Evolutionary conservation across 2,888 invertebrate genomes (phyloP), one percentile per base, ranked within the genome.

Genomic region (Xanthia icteritia): DNA sequence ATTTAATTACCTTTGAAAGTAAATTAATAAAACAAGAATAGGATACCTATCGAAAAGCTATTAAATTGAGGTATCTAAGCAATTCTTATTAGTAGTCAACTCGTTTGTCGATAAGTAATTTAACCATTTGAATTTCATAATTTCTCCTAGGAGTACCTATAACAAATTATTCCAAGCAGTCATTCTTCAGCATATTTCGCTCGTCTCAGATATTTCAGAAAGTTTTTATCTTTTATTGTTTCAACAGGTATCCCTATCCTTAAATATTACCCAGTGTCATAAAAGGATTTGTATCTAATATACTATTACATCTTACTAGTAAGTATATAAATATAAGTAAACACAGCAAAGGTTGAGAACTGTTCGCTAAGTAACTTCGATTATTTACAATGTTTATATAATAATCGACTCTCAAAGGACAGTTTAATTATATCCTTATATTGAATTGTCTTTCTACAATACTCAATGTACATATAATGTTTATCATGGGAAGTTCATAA

Each of bases 1-100:
- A 66, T 78, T 81, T 77, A 1, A 73, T 56, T 77, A 76, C 66
- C 42, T 60, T 67, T 36, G 9, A 42, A 70, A 51, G 64, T 78
- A 51, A 70, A 78, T 65, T 58, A 78, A 71, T 78, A n/a, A 70
- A 51, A 48, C 45, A 58, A 64, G 48, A 78, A 58, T 64, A 58
- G 63, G 11, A n/a, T 63, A 39, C 15, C n/a, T 56, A 77, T 39
- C 27, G n/a, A 48, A 54, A 54, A 23, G 45, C 36, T 68, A 36
- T 77, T 54, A 36, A 27, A 36, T 27, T 54, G 45, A 54, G 23
- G 60, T 67, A 17, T 67, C 3, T 51, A 45, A 9, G 36, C 17
- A 17, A 48, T 39, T 27, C 20, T 48, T 58, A 31, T 69, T 58
- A 64, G 4, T n/a, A 39, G 36, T 27, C 27, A 48, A 23, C 27